phyloP scores from a whole-genome alignment of 1,140 invertebrate genomes.

The Plodia interpunctella region DNA sequence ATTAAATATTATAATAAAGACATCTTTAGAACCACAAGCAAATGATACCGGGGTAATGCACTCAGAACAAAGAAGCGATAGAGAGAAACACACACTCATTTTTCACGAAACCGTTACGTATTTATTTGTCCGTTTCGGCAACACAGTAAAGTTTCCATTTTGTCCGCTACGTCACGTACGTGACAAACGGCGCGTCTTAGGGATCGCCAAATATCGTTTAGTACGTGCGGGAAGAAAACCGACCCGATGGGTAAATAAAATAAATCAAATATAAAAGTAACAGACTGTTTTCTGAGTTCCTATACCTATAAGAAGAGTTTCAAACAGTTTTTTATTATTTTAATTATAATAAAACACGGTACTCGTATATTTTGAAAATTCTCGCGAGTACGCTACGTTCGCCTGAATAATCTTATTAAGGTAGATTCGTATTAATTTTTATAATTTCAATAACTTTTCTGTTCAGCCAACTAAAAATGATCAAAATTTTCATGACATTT shows the following conservation, averaged over 20 bases:
- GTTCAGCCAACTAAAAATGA: too few relatives aligned
- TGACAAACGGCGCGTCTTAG: conserved; percentile 74
- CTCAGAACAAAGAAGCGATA: not conserved
- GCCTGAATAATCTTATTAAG: too few relatives aligned
- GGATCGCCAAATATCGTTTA: conserved; percentile 77
- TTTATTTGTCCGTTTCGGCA: conserved; percentile 69
- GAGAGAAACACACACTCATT: not conserved
- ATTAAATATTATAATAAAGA: too few relatives aligned
- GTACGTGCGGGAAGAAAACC: conserved; percentile 73
- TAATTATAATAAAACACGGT: too few relatives aligned
- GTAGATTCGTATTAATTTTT: too few relatives aligned
- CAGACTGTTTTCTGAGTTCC: conserved; percentile 55
- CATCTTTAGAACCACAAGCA: too few relatives aligned
- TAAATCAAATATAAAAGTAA: conserved; percentile 73
- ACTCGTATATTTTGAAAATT: too few relatives aligned
- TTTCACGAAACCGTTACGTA: conserved; percentile 58
- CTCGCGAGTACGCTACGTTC: too few relatives aligned
- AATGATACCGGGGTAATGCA: not conserved
- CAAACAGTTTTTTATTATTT: too few relatives aligned
- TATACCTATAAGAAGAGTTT: not conserved
- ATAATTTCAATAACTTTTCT: too few relatives aligned
- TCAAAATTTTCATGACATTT: too few relatives aligned
- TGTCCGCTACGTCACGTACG: conserved; percentile 69
- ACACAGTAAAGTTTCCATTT: conserved; percentile 69
- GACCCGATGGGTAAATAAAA: conserved; percentile 71